A percentile compares a stretch with the other conserved stretches of the same genome.
Evolutionary conservation across 2,113 vertebrate genomes (phyloP).

Genomic region (Callopanchax toddi): DNA sequence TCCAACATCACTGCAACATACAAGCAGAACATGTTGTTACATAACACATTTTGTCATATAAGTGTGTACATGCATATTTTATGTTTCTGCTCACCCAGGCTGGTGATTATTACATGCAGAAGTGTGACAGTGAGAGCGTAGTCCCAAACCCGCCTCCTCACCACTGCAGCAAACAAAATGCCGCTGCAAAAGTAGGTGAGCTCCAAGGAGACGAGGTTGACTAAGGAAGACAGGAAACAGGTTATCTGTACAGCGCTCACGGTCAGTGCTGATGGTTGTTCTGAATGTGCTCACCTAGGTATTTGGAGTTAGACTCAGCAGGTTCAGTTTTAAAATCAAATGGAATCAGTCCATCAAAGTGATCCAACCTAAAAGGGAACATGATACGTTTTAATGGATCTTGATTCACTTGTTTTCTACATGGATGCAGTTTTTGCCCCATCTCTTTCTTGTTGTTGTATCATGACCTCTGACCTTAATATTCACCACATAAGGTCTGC

Average conservation of each 20-base stretch:
- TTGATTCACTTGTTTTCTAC: no score
- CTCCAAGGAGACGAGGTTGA: slow-evolving; percentile 83
- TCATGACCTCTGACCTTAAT: no score
- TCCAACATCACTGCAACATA: slow-evolving; percentile 83
- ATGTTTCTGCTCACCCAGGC: slow-evolving; percentile 69
- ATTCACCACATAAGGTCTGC: no score
- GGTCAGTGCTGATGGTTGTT: not conserved
- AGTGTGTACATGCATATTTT: not conserved
- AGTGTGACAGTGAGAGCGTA: slow-evolving; percentile 85
- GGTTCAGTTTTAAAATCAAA: slow-evolving; percentile 89
- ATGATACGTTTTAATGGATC: not conserved
- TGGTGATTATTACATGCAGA: slow-evolving; percentile 84
- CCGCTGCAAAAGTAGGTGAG: slow-evolving; percentile 85
- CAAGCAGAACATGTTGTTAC: not conserved
- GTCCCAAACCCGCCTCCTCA: slow-evolving; percentile 88
- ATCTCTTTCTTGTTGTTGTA: no score
- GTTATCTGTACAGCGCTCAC: not conserved
- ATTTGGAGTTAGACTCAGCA: slow-evolving; percentile 82
- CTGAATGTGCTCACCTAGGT: slow-evolving; percentile 78
- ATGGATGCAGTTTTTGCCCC: no score
- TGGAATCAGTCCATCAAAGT: slow-evolving; percentile 83
- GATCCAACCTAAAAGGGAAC: slow-evolving; percentile 74
- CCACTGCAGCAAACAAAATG: slow-evolving; percentile 84
- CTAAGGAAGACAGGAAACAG: slow-evolving; percentile 45
- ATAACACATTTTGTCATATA: not conserved